Evolutionary conservation across 2,113 vertebrate genomes (phyloP), one percentile per base, ranked within the genome.

Genomic region (Pterophyllum scalare): DNA sequence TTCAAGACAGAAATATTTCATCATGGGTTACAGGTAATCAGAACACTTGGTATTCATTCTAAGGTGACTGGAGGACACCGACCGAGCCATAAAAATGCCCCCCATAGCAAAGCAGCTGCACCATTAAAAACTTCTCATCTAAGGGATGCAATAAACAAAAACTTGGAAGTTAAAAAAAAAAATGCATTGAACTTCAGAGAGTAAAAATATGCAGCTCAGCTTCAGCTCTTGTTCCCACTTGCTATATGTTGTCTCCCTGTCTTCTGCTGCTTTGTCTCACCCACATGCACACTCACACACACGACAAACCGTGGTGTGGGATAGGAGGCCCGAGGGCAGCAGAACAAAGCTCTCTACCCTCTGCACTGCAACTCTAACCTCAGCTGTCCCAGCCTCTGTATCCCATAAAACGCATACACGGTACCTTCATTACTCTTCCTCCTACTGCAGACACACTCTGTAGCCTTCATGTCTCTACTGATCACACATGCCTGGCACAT

Each of bases 241-340:
- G 64, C 65, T 76, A 54, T 81, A 33, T 15, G 28, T 33, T 79
- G 62, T 75, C 75, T 56, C 3, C 59, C 26, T 22, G 19, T 31
- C 24, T 56, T 28, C 28, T 3, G 20, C 19, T 28, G 24, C n/a
- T 40, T 31, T 58, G 24, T 9, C 24, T 24, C 59, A 13, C 78
- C 12, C 59, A 59, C 65, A 80, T 43, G 28, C 38, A n/a, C 43
- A 6, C 78, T 13, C 54, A 54, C 74, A 26, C 54, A 59, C 74
- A 26, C 56, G 74, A 43, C 82, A 80, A 74, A 81, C 75, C 43
- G 52, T 72, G 83, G 59, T 74, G 60, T 86, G 31, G 81, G 54
- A 89, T 82, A 83, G 31, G 20, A 75, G 75, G 74, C 87, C 85
- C 65, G 65, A 88, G 65, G 90, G 83, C 24, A 72, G 15, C 82